These are phyloP conservation scores for Trachymyrmex septentrionalis DNA, from an alignment of 1,140 invertebrate species.

Conservation along the genomic window DNA sequence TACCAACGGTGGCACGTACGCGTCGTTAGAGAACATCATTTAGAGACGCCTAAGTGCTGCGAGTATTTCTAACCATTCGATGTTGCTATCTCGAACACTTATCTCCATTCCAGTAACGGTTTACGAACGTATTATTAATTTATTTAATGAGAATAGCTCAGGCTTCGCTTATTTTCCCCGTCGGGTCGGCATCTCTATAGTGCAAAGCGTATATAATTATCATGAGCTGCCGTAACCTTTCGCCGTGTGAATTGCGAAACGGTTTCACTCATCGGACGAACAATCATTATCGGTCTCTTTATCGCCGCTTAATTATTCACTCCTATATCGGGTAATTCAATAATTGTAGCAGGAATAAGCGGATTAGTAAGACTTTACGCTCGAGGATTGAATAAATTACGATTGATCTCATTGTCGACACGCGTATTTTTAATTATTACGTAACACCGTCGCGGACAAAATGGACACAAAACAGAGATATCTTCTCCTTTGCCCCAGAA, in stretches of 20 bases:
- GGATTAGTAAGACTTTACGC: constrained; percentile 36
- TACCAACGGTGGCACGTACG: constrained; percentile 18
- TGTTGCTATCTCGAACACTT: constrained; percentile 52
- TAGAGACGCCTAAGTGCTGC: constrained; percentile 24
- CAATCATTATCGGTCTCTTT: constrained; percentile 63
- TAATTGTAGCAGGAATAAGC: not conserved
- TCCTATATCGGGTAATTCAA: constrained; percentile 53
- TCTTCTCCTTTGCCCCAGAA: not conserved
- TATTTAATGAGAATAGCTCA: constrained; percentile 74
- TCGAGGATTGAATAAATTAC: not conserved
- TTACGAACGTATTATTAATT: constrained; percentile 67
- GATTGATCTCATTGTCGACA: not conserved
- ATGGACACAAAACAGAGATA: not conserved
- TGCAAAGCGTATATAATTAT: constrained; percentile 72
- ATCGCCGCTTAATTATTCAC: constrained; percentile 68
- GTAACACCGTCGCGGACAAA: not conserved
- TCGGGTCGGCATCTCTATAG: constrained; percentile 5
- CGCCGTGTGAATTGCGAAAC: constrained; percentile 71
- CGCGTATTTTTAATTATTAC: not conserved
- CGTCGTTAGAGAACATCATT: constrained; percentile 49
- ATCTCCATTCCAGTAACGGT: constrained; percentile 65
- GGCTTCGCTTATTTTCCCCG: constrained; percentile 43
- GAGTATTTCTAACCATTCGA: constrained; percentile 36
- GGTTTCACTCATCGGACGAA: constrained; percentile 66
- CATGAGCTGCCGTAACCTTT: constrained; percentile 66